These are phyloP conservation scores for Cheilinus undulatus DNA, from an alignment of 2,113 vertebrate species.

Conservation along the genomic window DNA sequence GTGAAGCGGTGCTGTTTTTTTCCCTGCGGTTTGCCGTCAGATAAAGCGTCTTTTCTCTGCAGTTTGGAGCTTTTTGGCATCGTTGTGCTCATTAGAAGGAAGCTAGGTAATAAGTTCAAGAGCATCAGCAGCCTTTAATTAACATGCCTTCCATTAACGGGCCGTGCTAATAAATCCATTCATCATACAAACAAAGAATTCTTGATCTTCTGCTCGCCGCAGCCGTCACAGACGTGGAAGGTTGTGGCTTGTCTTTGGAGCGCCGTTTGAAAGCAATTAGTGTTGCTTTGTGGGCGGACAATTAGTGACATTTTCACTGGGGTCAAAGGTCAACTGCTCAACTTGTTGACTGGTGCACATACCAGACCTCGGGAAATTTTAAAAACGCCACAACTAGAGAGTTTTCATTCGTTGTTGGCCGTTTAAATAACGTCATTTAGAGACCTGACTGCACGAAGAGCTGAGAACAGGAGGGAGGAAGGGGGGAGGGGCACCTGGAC, in stretches of 20 bases:
- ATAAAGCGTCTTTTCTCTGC: conserved; percentile 47
- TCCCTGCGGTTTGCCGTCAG: neutral
- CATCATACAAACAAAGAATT: conserved; percentile 51
- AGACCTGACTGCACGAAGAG: no score
- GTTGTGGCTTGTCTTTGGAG: conserved; percentile 19
- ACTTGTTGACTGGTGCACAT: conserved; percentile 20
- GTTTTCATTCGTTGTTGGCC: no score
- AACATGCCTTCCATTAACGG: conserved; percentile 46
- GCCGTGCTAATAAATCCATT: conserved; percentile 48
- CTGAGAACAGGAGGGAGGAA: no score
- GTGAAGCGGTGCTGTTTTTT: conserved; percentile 48
- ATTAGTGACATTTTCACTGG: conserved; percentile 46
- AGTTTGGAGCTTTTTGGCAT: conserved; percentile 28
- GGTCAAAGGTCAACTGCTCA: conserved; percentile 56
- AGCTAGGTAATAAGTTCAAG: conserved; percentile 65
- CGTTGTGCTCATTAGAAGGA: conserved; percentile 51
- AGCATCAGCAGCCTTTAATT: conserved; percentile 60
- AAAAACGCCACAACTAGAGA: neutral
- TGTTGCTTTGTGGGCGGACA: conserved; percentile 33
- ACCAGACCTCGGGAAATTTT: conserved; percentile 10
- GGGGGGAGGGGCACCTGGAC: no score
- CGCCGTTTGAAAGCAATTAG: conserved; percentile 56
- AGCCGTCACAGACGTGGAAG: conserved; percentile 31
- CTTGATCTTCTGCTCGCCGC: conserved; percentile 31
- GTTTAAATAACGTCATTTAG: no score